These are phyloP conservation scores for Sialis fuliginosa DNA, from an alignment of 2,888 invertebrate genomes.

Conservation along the genomic window DNA sequence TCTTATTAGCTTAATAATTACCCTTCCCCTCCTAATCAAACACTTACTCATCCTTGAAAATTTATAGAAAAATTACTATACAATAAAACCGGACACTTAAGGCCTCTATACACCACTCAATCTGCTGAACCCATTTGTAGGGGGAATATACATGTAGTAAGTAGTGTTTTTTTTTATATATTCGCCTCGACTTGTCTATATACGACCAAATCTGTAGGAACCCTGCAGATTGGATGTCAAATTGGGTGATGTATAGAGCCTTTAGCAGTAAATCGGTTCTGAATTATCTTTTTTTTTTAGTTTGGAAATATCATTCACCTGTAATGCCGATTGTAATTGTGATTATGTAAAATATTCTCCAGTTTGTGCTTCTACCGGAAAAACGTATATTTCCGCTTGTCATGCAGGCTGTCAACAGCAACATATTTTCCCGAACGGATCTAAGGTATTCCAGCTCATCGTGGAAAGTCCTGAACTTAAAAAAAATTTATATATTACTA, in stretches of 20 bases:
- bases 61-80: not conserved
- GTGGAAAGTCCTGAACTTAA: too few relatives aligned
- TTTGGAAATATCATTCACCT: constrained; percentile 28
- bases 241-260: too few relatives aligned
- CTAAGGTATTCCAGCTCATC: constrained; percentile 20
- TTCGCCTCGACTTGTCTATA: too few relatives aligned
- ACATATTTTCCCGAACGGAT: constrained; percentile 23
- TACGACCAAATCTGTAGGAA: too few relatives aligned
- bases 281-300: constrained; percentile 13
- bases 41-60: not conserved
- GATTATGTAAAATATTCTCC: constrained; percentile 56
- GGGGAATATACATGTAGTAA: too few relatives aligned
- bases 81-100: not conserved
- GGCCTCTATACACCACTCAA: too few relatives aligned
- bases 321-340: constrained; percentile 48
- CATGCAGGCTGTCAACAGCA: constrained; percentile 52
- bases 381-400: constrained; percentile 61
- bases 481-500: too few relatives aligned
- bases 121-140: too few relatives aligned
- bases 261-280: not conserved
- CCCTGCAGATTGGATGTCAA: too few relatives aligned
- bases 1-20: too few relatives aligned
- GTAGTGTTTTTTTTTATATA: too few relatives aligned
- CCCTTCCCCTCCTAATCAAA: too few relatives aligned
- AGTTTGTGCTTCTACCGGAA: constrained; percentile 44